Evolutionary conservation across 2,888 invertebrate genomes (phyloP).

Genomic region (Carterocephalus palaemon): DNA sequence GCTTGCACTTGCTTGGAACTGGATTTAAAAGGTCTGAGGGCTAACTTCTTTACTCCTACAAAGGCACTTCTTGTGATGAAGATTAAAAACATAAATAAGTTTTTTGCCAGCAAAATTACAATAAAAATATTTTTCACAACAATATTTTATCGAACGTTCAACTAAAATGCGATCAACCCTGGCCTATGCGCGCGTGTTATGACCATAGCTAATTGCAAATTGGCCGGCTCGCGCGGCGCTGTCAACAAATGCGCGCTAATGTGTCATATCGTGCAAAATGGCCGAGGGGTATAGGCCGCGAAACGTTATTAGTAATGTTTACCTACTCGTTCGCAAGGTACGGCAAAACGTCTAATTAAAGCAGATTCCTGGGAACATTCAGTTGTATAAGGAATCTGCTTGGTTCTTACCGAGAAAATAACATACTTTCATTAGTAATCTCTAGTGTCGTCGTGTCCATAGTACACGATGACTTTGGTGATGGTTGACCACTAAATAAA

Average conservation of each 20-base stretch:
- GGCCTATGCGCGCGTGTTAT: conserved; percentile 52
- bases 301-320: no score
- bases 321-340: no score
- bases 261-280: conserved; percentile 63
- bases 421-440: no score
- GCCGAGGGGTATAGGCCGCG: conserved; percentile 30
- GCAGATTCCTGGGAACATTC: no score
- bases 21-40: conserved; percentile 49
- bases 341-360: no score
- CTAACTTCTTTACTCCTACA: conserved; percentile 52
- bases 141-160: neutral
- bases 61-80: conserved; percentile 51
- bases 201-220: conserved; percentile 77
- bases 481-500: no score
- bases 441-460: no score
- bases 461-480: no score
- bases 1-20: conserved; percentile 56
- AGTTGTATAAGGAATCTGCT: no score
- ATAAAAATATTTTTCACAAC: neutral
- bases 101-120: conserved; percentile 44
- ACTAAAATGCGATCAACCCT: conserved; percentile 21
- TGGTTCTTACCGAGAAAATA: no score
- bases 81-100: conserved; percentile 44
- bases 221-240: no score
- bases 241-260: conserved; percentile 71